These are phyloP conservation scores for Onychostoma macrolepis DNA, from an alignment of 2,113 vertebrate species.

Conservation along the genomic window DNA sequence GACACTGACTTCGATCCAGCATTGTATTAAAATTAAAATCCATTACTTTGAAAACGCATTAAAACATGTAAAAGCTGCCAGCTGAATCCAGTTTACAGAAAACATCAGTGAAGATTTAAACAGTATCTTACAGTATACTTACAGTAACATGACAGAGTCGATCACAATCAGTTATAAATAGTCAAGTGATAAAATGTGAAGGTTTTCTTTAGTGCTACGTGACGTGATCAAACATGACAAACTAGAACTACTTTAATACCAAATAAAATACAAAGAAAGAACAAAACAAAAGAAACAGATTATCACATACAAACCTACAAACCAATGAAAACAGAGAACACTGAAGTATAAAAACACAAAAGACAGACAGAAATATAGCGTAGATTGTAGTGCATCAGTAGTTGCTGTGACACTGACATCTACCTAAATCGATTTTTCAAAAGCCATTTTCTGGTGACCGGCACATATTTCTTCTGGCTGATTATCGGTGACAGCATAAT, in stretches of 20 bases:
- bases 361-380: not conserved
- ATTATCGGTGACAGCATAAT: not conserved
- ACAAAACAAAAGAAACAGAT: not conserved
- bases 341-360: not conserved
- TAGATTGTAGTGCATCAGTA: not conserved
- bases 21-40: not conserved
- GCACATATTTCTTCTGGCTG: not conserved
- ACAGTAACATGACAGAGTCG: not conserved
- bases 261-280: not conserved
- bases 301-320: not conserved
- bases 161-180: conserved; percentile 15
- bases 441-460: not conserved
- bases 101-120: not conserved
- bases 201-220: not conserved
- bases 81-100: not conserved
- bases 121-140: not conserved
- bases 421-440: not conserved
- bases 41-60: not conserved
- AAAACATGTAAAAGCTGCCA: not conserved
- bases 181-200: not conserved
- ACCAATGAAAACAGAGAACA: not conserved
- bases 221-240: not conserved
- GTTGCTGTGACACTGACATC: not conserved
- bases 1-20: not conserved
- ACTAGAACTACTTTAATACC: conserved; percentile 6